phyloP scores from a whole-genome alignment of 2,113 vertebrate genomes.

The Nicator chloris region DNA sequence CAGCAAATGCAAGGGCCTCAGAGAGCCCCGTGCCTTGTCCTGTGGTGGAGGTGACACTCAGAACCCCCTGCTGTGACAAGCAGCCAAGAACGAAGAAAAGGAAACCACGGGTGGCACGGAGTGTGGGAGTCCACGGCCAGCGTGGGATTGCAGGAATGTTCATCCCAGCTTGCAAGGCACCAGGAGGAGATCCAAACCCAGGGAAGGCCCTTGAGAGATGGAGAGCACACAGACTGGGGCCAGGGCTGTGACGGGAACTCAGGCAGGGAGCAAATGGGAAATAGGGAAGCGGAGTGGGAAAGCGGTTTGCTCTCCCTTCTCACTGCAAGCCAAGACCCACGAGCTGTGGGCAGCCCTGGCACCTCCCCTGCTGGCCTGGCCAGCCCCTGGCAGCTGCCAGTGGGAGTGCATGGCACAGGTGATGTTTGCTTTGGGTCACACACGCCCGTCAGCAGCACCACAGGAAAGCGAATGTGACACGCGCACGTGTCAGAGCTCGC shows the following conservation, averaged over 20 bases:
- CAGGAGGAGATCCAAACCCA: conserved; percentile 4
- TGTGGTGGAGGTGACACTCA: not conserved
- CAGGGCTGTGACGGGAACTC: not conserved
- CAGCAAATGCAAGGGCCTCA: fast-evolving
- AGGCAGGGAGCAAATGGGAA: not conserved
- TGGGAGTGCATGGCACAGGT: conserved; percentile 51
- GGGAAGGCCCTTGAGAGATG: not conserved
- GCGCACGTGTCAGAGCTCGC: conserved; percentile 19
- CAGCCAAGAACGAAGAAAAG: not conserved
- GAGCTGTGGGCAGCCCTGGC: not conserved
- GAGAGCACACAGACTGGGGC: not conserved
- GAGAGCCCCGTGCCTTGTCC: not conserved
- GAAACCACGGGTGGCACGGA: not conserved
- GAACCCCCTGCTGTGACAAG: not conserved
- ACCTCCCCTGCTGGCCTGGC: not conserved
- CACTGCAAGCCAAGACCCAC: not conserved
- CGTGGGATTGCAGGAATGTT: not conserved
- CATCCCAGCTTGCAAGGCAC: not conserved
- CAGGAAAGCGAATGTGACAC: conserved; percentile 63
- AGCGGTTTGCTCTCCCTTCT: not conserved
- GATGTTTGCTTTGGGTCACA: conserved; percentile 74
- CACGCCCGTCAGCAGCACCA: conserved; percentile 57
- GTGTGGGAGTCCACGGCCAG: not conserved
- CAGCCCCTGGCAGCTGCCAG: not conserved
- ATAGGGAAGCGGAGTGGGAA: not conserved